These are phyloP conservation scores for Aythya fuligula DNA, from an alignment of 2,797 vertebrate species.

Conservation along the genomic window DNA sequence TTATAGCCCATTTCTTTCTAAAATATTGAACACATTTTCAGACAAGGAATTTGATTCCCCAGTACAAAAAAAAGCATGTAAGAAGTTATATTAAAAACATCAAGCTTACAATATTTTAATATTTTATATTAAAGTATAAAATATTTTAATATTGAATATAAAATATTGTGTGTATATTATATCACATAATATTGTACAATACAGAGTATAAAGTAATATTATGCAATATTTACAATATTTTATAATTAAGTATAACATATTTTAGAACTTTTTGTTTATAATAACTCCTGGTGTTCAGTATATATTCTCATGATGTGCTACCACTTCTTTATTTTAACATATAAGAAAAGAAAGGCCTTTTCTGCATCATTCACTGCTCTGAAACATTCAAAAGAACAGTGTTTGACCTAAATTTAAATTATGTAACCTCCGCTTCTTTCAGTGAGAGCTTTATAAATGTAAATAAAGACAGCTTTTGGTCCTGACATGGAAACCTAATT, in stretches of 20 bases:
- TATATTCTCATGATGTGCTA: not conserved
- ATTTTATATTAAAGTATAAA: too few relatives aligned
- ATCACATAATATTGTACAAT: too few relatives aligned
- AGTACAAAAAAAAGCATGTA: fast-evolving
- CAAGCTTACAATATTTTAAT: not conserved
- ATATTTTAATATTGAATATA: too few relatives aligned
- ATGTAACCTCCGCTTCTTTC: not conserved
- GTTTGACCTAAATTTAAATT: constrained; percentile 44
- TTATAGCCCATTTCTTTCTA: not conserved
- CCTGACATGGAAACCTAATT: not conserved
- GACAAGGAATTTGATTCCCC: not conserved
- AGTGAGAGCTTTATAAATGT: not conserved
- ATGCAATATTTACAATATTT: too few relatives aligned
- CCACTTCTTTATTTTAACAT: not conserved
- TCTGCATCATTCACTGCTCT: not conserved
- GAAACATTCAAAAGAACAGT: not conserved
- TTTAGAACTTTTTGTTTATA: not conserved
- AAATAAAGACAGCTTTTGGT: constrained; percentile 30
- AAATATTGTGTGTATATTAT: too few relatives aligned
- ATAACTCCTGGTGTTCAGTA: not conserved
- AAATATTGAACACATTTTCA: not conserved
- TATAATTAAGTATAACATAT: too few relatives aligned
- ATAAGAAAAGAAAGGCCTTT: not conserved
- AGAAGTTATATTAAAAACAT: not conserved
- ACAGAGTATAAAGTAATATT: too few relatives aligned